Base-by-base conservation (phyloP, 2,888 invertebrate genomes). In the Microplitis manilae region DNA sequence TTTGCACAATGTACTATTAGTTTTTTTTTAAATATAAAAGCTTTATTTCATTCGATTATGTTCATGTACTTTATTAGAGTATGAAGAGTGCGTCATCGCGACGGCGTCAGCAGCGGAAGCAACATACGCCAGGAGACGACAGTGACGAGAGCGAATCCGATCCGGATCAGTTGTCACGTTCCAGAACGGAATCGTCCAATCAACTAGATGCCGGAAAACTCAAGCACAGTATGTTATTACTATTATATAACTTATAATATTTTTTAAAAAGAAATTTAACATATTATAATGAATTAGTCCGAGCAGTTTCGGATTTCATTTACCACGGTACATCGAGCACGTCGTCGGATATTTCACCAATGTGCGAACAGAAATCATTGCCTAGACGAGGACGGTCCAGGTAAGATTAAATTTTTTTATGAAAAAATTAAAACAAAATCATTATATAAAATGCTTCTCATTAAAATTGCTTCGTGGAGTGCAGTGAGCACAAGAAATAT, bases 241-340 rank as follows among this genome's bases (percentile, higher is more conserved):
- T 75, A 50, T 69, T 65, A 20, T 20, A 20, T 20, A 1, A 1
- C 1, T 20, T 1, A 20, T 20, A 20, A 20, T 20, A 20, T 20
- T 20, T 20, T 20, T 20, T 20, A 1, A 20, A 20, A 20, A 20
- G 20, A 20, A 20, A 20, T 20, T 20, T 30, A 17, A 17, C 40
- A 4, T 39, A 20, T 8, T 60, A 2, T 30, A 73, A 79, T 80
- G 79, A 83, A 84, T 75, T 81, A 90, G 90, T 90, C 88, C 90
- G 90, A 82, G 90, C 90, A 81, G 86, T 91, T 91, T 87, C 91
- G 93, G 94, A 94, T 91, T 94, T 94, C 90, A 93, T 94, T 89
- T 94, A 94, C 90, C 94, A 94, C 90, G 94, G 94, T 89, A 93
- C 94, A 89, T 94, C 94, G 86, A 94, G 94, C 91, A 94, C 94